phyloP scores from a whole-genome alignment of 2,888 invertebrate species.

The Agriopis leucophaearia region DNA sequence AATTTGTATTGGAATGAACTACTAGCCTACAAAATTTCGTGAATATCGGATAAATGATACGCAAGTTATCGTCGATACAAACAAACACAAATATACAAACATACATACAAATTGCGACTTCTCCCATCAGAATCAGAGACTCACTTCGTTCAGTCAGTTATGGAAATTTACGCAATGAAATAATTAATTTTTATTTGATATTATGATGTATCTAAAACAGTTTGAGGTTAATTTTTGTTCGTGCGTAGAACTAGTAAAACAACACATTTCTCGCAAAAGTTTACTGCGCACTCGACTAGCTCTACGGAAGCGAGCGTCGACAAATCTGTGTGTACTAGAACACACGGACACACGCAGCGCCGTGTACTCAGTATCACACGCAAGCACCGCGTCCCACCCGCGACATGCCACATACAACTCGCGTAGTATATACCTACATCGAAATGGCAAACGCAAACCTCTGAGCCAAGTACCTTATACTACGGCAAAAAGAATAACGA shows the following conservation, averaged over 20 bases:
- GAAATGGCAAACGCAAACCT: slow-evolving; percentile 35
- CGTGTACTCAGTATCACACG: background rate
- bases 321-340: background rate
- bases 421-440: slow-evolving; percentile 30
- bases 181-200: too few species aligned
- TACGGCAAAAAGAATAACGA: slow-evolving; percentile 57
- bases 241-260: slow-evolving; percentile 18
- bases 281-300: slow-evolving; percentile 24
- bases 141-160: too few species aligned
- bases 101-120: too few species aligned
- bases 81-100: too few species aligned
- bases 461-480: slow-evolving; percentile 8
- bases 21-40: too few species aligned
- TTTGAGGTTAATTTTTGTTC: slow-evolving; percentile 21
- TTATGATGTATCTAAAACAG: background rate
- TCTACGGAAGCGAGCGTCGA: slow-evolving; percentile 13
- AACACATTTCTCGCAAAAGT: slow-evolving; percentile 14
- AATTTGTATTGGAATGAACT: too few species aligned
- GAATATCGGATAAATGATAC: too few species aligned
- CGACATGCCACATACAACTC: slow-evolving; percentile 39
- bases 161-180: too few species aligned
- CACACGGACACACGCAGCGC: background rate
- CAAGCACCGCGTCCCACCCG: background rate
- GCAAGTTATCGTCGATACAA: too few species aligned
- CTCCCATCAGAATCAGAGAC: too few species aligned